Evolutionary conservation across 2,113 vertebrate species (phyloP), one percentile per base, ranked within the genome.

Genomic region (Gadus macrocephalus): DNA sequence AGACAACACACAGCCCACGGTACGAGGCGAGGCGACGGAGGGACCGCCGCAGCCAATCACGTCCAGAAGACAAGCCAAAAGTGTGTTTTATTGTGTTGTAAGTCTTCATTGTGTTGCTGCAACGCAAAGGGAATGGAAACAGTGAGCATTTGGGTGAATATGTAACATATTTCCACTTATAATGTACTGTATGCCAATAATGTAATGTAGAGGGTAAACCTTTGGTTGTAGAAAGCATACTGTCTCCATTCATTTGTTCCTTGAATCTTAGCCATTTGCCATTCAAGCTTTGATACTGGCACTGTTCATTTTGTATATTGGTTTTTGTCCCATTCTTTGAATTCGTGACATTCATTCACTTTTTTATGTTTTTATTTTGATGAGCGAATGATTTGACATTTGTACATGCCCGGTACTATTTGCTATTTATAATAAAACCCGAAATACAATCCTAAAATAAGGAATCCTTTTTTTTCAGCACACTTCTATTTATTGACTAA

Each of bases 351-450:
- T 73, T 77, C 64, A 82, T 85, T 85, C 17, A 56, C 15, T 92
- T 81, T 87, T 81, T 90, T 81, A 78, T 89, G 83, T 89, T 80
- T 86, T 83, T 83, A 77, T 86, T 89, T 80, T 83, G 83, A 79
- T 93, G 93, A 94, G 93, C 91, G 92, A 89, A 93, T 27, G 89
- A 94, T 92, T 93, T 93, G 89, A 94, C 92, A 93, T 93, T 93
- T 93, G 90, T 96, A 94, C 93, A 90, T 95, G 94, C 91, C 87
- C 94, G 91, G 94, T 96, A 96, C 95, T 93, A 93, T 93, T 7
- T 95, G 91, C 94, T 96, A 98, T 98, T 98, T 98, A 98, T 98
- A 93, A 95, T 93, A 90, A 96, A 96, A 94, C 85, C 85, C 11
- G 63, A 77, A 80, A 71, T 67, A 55, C 83, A 84, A 71, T 49